These are phyloP conservation scores for Amphiura filiformis DNA, from an alignment of 35 echinoderm and acorn worm genomes.

Conservation along the genomic window DNA sequence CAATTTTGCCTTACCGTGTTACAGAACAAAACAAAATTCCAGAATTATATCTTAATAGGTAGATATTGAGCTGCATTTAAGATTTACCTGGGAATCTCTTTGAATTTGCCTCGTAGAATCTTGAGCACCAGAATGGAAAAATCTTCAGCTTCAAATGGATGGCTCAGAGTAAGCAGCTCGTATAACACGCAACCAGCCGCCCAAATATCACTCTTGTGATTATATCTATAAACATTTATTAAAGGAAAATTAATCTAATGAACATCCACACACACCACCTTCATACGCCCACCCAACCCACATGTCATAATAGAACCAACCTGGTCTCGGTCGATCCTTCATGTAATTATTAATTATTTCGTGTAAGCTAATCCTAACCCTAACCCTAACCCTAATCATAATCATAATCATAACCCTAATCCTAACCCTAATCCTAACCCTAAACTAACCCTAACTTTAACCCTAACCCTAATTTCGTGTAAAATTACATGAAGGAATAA, in stretches of 20 bases:
- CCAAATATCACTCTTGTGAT: constrained; percentile 98
- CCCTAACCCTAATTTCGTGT: too few species aligned
- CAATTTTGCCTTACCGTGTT: too few species aligned
- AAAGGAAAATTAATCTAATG: not conserved
- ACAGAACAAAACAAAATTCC: too few species aligned
- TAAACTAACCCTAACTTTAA: too few species aligned
- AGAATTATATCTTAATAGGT: too few species aligned
- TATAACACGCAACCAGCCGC: constrained; percentile 86
- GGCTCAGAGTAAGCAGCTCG: constrained; percentile 57
- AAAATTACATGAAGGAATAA: too few species aligned
- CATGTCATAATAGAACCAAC: not conserved
- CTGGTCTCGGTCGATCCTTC: not conserved
- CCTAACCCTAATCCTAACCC: too few species aligned
- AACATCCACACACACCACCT: not conserved
- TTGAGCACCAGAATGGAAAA: constrained; percentile 73
- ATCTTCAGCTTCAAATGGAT: constrained; percentile 79
- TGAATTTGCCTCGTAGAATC: constrained; percentile 61
- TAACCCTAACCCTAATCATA: too few species aligned
- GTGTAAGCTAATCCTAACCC: too few species aligned
- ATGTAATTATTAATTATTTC: too few species aligned
- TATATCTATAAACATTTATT: constrained; percentile 52
- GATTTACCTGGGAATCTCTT: constrained; percentile 54
- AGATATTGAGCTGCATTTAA: too few species aligned
- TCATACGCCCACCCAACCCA: not conserved
- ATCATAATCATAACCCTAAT: too few species aligned